These are phyloP conservation scores for Xanthorhoe spadicearia DNA, from an alignment of 2,888 invertebrate species.

Conservation along the genomic window DNA sequence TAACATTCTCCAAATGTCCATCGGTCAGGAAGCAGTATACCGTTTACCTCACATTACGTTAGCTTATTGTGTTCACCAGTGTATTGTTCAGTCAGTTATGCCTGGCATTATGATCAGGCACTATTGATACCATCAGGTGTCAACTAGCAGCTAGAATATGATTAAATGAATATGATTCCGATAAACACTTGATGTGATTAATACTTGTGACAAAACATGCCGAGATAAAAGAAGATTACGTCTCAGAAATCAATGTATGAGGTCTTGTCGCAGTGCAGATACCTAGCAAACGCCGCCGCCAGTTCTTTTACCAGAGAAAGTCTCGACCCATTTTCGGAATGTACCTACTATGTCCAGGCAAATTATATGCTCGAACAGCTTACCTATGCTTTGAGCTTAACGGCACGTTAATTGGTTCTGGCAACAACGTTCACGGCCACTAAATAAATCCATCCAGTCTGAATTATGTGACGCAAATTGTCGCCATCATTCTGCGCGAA, in stretches of 20 bases:
- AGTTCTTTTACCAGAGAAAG: constrained; percentile 60
- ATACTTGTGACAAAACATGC: constrained; percentile 9
- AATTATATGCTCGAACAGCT: constrained; percentile 20
- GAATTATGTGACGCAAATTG: constrained; percentile 34
- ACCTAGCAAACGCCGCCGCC: constrained; percentile 50
- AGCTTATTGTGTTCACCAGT: constrained; percentile 67
- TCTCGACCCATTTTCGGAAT: constrained; percentile 58
- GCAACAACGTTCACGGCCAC: constrained; percentile 29
- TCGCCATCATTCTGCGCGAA: constrained; percentile 21
- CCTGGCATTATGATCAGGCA: constrained; percentile 65
- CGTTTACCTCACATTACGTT: constrained; percentile 76
- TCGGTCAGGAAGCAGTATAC: constrained; percentile 68
- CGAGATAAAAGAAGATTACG: constrained; percentile 41
- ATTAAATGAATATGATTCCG: constrained; percentile 22
- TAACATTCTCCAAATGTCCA: constrained; percentile 66
- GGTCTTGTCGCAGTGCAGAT: constrained; percentile 77
- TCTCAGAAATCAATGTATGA: constrained; percentile 66
- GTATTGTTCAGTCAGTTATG: constrained; percentile 68
- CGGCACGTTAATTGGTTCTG: constrained; percentile 33
- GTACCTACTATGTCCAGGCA: constrained; percentile 43
- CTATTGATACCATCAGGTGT: constrained; percentile 47
- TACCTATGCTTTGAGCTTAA: constrained; percentile 36
- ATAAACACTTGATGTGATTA: constrained; percentile 6
- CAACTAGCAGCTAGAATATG: constrained; percentile 40
- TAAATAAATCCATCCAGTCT: constrained; percentile 34